Evolutionary conservation across 2,113 vertebrate species (phyloP).

Genomic region (Cygnus atratus): DNA sequence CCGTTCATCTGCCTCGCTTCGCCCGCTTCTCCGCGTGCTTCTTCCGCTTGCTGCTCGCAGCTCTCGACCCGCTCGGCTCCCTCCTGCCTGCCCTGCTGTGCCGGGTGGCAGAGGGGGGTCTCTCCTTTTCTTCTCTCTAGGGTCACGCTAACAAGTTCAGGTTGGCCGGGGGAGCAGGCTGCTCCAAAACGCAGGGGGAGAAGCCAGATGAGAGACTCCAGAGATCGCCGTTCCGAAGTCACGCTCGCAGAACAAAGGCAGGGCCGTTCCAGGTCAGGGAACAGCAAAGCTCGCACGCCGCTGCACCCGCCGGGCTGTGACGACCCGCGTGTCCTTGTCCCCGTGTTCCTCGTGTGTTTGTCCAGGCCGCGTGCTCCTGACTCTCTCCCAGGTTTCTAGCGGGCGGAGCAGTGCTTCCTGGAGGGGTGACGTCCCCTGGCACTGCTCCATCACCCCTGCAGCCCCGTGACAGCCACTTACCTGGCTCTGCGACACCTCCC

Average conservation of each 20-base stretch:
- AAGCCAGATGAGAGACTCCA: not conserved
- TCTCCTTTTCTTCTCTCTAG: not conserved
- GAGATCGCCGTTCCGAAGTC: not conserved
- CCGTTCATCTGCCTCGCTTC: not conserved
- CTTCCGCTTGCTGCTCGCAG: not conserved
- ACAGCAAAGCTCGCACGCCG: not conserved
- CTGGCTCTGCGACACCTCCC: fast-evolving
- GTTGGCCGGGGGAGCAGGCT: not conserved
- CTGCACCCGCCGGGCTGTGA: not conserved
- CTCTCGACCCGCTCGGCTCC: not conserved
- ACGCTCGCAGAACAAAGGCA: not conserved
- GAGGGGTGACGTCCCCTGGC: not conserved
- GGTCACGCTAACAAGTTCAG: not conserved
- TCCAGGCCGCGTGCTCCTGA: not conserved
- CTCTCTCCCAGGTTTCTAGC: not conserved
- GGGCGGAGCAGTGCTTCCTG: not conserved
- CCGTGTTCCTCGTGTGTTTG: fast-evolving
- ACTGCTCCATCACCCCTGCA: not conserved
- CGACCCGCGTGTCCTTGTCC: not conserved
- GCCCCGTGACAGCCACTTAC: fast-evolving
- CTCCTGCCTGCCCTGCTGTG: not conserved
- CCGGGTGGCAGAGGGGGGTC: not conserved
- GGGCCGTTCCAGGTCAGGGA: not conserved
- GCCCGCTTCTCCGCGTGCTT: not conserved
- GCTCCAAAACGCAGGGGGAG: not conserved